Base-by-base conservation (phyloP, 1,140 invertebrate species). In the Melitaea cinxia region DNA sequence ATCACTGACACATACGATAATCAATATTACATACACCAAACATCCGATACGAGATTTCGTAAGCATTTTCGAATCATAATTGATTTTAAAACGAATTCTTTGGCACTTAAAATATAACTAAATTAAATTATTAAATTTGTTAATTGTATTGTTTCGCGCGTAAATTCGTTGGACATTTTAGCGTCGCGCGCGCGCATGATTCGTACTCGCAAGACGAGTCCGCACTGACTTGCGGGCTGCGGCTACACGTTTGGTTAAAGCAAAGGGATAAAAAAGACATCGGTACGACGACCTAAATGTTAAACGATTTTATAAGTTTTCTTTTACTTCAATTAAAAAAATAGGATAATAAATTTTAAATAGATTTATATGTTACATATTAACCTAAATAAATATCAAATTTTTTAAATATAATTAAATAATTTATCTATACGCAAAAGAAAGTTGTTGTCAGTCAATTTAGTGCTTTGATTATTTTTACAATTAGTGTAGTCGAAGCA, bases 51-150 rank as follows among this genome's bases (percentile, higher is more conserved):
- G 52, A 47, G 21, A 47, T 55, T 73, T 77, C 64, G 73, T 77
- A 73, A 58, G 72, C 85, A 88, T 88, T 81, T 83, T 88, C 73
- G 65, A 78, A 72, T 80, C 84, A 85, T 87, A 78, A 80, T 85
- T 85, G 39, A 4, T 60, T 49, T 61, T 72, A 55, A 49, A 47
- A 72, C 39, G 64, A 73, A n/a, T 70, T 64, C 69, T 73, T 67
- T 67, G 68, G 66, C 67, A 62, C 54, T 14, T 55, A 23, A 39
- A 56, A 56, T 39, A 39, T 39, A 39, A 21, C 26, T 17, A 17
- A 52, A 39, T 26, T 14, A 26, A 30, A 28, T 26, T 39, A 37
- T 35, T 53, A 14, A 60, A 21, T 60, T 24, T 65, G 30, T 4
- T 33, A 9, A 33, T 6, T 4, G 7, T 33, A 23, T 68, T 75